Conservation (phyloP, 2,797 vertebrate species). For the Pristis pectinata region DNA sequence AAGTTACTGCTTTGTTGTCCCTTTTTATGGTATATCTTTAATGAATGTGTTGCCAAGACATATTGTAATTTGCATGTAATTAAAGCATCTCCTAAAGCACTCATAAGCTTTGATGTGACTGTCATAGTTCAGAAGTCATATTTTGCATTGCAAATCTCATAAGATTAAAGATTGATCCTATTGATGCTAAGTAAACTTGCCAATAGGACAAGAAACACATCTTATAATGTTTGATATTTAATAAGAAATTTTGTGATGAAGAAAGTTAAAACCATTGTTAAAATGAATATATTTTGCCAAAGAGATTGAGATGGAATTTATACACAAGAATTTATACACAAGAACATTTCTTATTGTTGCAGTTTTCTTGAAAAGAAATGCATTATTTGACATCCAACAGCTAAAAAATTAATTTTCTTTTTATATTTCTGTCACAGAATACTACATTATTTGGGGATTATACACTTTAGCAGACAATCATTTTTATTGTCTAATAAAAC, state of each 20-base stretch:
- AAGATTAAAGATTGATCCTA: conserved; percentile 74
- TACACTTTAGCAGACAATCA: not conserved
- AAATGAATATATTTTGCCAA: conserved; percentile 95
- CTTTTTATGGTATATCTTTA: conserved; percentile 74
- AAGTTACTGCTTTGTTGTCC: conserved; percentile 75
- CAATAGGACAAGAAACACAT: conserved; percentile 83
- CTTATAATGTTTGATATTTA: conserved; percentile 96
- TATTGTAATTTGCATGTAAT: conserved; percentile 70
- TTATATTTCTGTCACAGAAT: not conserved
- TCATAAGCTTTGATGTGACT: conserved; percentile 73
- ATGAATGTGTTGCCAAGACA: conserved; percentile 71
- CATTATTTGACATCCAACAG: not conserved
- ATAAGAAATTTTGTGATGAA: conserved; percentile 94
- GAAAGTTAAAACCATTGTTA: conserved; percentile 83
- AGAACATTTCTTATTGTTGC: not conserved
- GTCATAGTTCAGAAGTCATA: conserved; percentile 67
- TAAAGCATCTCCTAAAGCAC: conserved; percentile 69
- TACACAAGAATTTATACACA: conserved; percentile 50
- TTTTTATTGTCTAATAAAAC: not conserved
- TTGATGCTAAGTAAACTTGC: conserved; percentile 77
- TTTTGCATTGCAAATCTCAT: conserved; percentile 63
- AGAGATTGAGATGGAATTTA: conserved; percentile 80
- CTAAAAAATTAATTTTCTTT: not conserved
- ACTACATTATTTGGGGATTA: not conserved
- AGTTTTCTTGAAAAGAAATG: not conserved